Evolutionary conservation across 1,140 invertebrate genomes (phyloP).

Genomic region (Trachymyrmex cornetzi): DNA sequence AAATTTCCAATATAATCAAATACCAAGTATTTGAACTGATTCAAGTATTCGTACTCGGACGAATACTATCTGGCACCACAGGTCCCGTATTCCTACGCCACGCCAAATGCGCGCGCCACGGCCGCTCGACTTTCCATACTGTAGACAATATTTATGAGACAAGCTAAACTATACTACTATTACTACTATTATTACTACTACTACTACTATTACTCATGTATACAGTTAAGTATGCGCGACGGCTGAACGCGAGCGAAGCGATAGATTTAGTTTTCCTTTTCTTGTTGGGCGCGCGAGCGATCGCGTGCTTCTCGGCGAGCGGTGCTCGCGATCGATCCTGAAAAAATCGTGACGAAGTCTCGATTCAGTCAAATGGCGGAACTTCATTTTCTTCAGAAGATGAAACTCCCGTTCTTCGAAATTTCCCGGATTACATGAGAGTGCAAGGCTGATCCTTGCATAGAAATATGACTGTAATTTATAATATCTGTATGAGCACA

Average conservation of each 20-base stretch:
- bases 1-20: not conserved
- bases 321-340: conserved; percentile 46
- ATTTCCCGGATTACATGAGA: conserved; percentile 48
- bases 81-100: conserved; percentile 85
- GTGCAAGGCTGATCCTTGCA: not conserved
- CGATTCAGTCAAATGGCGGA: conserved; percentile 47
- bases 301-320: conserved; percentile 24
- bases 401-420: conserved; percentile 8
- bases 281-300: conserved; percentile 35
- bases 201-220: conserved; percentile 72
- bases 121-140: conserved; percentile 85
- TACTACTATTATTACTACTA: conserved; percentile 57
- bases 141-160: conserved; percentile 87
- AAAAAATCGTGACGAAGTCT: conserved; percentile 45
- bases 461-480: not conserved
- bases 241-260: conserved; percentile 72
- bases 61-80: conserved; percentile 72
- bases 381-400: not conserved
- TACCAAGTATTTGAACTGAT: not conserved
- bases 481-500: not conserved
- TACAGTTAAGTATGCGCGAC: conserved; percentile 76
- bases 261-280: conserved; percentile 72
- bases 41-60: conserved; percentile 71
- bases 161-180: conserved; percentile 80
- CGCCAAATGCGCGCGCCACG: conserved; percentile 83